Base-by-base conservation (phyloP, 1,140 invertebrate species). In the Macrostomum lignano region DNA sequence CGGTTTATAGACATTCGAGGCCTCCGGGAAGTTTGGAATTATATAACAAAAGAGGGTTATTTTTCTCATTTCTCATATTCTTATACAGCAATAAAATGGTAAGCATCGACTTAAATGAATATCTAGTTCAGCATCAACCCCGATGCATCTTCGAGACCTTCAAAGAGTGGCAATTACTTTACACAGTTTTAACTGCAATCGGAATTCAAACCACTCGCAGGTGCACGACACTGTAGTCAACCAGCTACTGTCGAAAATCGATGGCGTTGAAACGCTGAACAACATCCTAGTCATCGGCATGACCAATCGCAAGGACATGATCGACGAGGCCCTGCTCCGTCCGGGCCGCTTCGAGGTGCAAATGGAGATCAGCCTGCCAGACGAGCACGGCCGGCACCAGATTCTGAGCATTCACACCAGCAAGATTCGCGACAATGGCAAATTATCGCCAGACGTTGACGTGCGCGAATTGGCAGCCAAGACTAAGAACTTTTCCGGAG, bases 181-280 rank as follows among this genome's bases (percentile, higher is more conserved):
- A n/a, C n/a, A n/a, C n/a, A n/a, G n/a, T n/a, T n/a, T n/a, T n/a
- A n/a, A n/a, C n/a, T n/a, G n/a, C n/a, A n/a, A n/a, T n/a, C n/a
- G n/a, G n/a, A n/a, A n/a, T n/a, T n/a, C n/a, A n/a, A n/a, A n/a
- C n/a, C n/a, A n/a, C n/a, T n/a, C n/a, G 25, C 63, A 81, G n/a
- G 86, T 96, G 5, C 82, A 93, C 47, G 88, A 94, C 50, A 88
- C 81, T n/a, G 84, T 99, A 7, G 91, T 99, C 2, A 98, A 98
- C 63, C 88, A 98, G 46, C 63, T 99, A 39, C 63, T 99, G 2
- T 75, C 88, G 1, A 98, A 98, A 61, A 93, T 99, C 44, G 91
- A 99, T 63, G 84, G 84, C 48, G 88, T 98, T 5, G 88, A 98
- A 45, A 84, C 96, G 47, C 60, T 98, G 6, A 98, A 98, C 55